Conservation (phyloP, 1,140 invertebrate genomes). For the Nixonia krombeini region DNA sequence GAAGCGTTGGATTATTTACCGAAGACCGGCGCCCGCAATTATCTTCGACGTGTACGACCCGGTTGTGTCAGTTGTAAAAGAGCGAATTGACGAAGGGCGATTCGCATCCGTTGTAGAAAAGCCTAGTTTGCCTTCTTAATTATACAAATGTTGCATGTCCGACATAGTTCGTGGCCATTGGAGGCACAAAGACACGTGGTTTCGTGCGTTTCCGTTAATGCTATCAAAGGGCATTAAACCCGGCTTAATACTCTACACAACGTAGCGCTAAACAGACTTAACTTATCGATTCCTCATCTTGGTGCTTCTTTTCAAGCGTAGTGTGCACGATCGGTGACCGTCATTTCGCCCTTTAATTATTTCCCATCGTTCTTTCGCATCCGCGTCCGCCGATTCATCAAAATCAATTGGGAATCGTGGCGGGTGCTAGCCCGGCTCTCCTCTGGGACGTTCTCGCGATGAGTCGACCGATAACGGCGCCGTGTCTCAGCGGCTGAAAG, state of each 20-base stretch:
- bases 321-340: too few species aligned
- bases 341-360: too few species aligned
- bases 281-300: constrained; percentile 35
- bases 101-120: constrained; percentile 17
- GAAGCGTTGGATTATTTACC: too few species aligned
- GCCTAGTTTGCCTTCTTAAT: constrained; percentile 48
- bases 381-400: too few species aligned
- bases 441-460: neutral
- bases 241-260: constrained; percentile 6
- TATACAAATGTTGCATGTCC: constrained; percentile 44
- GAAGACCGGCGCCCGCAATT: too few species aligned
- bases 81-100: too few species aligned
- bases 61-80: constrained; percentile 7
- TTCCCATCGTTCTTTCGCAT: too few species aligned
- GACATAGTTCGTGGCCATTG: constrained; percentile 16
- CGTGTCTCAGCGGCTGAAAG: neutral
- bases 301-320: constrained; percentile 1
- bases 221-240: constrained; percentile 21
- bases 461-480: neutral
- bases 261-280: constrained; percentile 10
- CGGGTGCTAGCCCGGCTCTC: too few species aligned
- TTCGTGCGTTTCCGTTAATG: constrained; percentile 27
- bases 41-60: too few species aligned
- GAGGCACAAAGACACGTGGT: constrained; percentile 29
- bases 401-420: too few species aligned